A percentile compares a stretch with the other conserved stretches of the same genome.
These are phyloP conservation scores for Apeira syringaria DNA, from an alignment of 2,888 invertebrate species.

Conservation along the genomic window DNA sequence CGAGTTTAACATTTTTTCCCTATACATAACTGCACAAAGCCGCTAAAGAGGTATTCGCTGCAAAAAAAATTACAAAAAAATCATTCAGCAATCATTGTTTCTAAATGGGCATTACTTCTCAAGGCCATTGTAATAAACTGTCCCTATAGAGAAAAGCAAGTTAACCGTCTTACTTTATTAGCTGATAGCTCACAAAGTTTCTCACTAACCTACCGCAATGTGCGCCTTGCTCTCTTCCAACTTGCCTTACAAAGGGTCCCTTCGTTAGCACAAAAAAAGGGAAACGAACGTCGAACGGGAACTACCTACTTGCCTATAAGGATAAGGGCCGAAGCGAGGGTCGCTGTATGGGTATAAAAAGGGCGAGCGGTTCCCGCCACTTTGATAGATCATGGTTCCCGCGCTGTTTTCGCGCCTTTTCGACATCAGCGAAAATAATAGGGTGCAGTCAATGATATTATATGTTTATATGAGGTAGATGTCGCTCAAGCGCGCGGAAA, in stretches of 20 bases:
- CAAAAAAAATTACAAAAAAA: too few species aligned
- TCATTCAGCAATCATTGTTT: too few species aligned
- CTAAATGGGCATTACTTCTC: too few species aligned
- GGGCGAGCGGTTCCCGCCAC: background rate
- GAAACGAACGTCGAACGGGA: constrained; percentile 2
- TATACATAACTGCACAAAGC: too few species aligned
- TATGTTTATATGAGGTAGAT: too few species aligned
- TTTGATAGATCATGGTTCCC: background rate
- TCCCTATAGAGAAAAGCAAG: background rate
- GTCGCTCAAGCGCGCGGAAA: too few species aligned
- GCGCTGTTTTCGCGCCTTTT: constrained; percentile 3
- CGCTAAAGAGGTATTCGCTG: too few species aligned
- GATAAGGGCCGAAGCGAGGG: background rate
- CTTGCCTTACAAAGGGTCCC: constrained; percentile 24
- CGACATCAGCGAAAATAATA: too few species aligned
- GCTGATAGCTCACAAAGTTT: constrained; percentile 5
- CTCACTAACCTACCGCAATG: constrained; percentile 35
- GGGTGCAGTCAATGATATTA: too few species aligned
- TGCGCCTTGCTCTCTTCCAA: constrained; percentile 19
- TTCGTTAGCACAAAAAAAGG: constrained; percentile 2
- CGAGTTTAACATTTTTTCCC: too few species aligned
- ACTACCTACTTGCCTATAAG: too few species aligned
- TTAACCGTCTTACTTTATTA: constrained; percentile 2
- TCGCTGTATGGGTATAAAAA: background rate
- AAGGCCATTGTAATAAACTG: background rate